Evolutionary conservation across 2,113 vertebrate genomes (phyloP), one percentile per base, ranked within the genome.

Genomic region (Oryzias melastigma): DNA sequence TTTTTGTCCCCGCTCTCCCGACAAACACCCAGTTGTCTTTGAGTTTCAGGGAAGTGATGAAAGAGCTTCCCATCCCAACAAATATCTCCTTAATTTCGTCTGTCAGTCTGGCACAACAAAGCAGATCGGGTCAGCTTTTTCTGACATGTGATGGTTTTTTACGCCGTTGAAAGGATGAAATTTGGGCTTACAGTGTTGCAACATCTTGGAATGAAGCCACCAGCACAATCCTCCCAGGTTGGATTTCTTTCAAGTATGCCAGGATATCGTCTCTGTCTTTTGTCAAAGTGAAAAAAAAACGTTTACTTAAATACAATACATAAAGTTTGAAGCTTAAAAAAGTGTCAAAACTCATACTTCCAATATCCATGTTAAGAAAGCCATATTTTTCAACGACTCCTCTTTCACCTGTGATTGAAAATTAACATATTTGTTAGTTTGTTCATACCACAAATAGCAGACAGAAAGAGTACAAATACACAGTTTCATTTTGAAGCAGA

Each of bases 1-100:
- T 56, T 27, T 53, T 79, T 7, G 89, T 10, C 50, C 90, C 88
- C 46, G 72, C 89, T 4, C 84, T 88, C 20, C 94, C 95, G 35
- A 93, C n/a, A 85, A 98, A 97, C 55, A 94, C 77, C 95, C 96
- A 98, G 85, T 76, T 93, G 84, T 98, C 95, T 57, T 93, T 82
- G 58, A 76, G 87, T 16, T 87, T 80, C n/a, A 97, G n/a, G 0
- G 89, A 58, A 15, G 4, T 56, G 56, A 91, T 87, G 0, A 92
- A 53, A 58, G 74, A 84, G 72, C 95, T 98, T 56, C 95, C 96
- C 73, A 95, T 77, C 1, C 62, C 58, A 0, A 20, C 45, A 43
- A 98, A 92, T 14, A 87, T 16, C 0, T 68, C 65, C 77, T 81
- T 84, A 18, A 89, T 74, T 75, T 94, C 85, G 7, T 91, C 51